Percentiles rank a stretch among this genome's conserved stretches.
phyloP scores from a whole-genome alignment of 2,888 invertebrate species.

The Smittia sp. region DNA sequence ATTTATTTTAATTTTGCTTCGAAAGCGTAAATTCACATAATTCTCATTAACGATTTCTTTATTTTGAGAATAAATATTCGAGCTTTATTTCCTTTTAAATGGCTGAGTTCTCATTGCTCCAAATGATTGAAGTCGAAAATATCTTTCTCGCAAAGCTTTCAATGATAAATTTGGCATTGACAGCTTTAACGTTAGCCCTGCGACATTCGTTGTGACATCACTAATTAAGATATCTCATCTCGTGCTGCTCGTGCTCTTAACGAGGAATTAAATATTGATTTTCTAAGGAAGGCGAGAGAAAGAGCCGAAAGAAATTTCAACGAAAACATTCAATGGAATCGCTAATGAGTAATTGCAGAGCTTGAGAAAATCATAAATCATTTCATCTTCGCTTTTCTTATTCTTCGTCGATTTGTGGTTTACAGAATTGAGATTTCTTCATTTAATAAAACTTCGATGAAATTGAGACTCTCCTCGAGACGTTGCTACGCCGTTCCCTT shows the following conservation, averaged over 20 bases:
- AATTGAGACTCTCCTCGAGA: neutral
- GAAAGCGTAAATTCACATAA: neutral
- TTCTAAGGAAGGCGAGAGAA: neutral
- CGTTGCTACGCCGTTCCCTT: neutral
- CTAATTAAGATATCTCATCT: neutral
- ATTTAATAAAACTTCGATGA: neutral
- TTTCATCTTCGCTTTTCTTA: neutral
- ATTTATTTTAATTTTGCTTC: neutral
- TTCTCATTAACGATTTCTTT: neutral
- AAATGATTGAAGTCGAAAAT: neutral
- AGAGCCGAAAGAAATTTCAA: neutral
- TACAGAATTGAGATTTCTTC: too few relatives aligned
- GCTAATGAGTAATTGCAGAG: slow-evolving; percentile 27
- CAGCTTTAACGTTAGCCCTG: too few relatives aligned
- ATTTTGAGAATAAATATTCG: neutral
- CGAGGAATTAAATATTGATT: slow-evolving; percentile 26
- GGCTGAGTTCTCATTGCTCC: neutral
- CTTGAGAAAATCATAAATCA: slow-evolving; percentile 21
- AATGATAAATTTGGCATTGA: too few relatives aligned
- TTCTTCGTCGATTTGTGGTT: neutral
- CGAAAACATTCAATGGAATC: slow-evolving; percentile 16
- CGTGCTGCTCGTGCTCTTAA: slow-evolving; percentile 1
- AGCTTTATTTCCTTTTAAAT: neutral
- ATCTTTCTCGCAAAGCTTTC: neutral
- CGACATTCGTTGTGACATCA: too few relatives aligned